phyloP scores from a whole-genome alignment of 2,888 invertebrate genomes.

The Portevinia maculata region DNA sequence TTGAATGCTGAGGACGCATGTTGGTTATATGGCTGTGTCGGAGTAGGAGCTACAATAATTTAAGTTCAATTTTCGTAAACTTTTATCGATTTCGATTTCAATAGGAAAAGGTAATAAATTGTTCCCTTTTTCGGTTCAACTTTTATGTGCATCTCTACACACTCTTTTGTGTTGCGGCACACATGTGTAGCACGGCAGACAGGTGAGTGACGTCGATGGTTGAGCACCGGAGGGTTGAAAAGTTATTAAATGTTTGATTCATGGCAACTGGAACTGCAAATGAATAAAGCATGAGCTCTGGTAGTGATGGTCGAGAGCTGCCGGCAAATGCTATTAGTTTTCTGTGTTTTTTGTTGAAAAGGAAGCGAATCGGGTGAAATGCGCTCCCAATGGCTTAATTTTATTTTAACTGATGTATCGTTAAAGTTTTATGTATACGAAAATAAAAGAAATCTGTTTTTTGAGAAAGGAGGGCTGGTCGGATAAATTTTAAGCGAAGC shows the following conservation, averaged over 20 bases:
- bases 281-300: conserved; percentile 65
- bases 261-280: conserved; percentile 63
- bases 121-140: conserved; percentile 35
- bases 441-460: conserved; percentile 16
- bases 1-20: not conserved
- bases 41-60: conserved; percentile 14
- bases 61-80: conserved; percentile 58
- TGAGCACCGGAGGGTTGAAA: conserved; percentile 38
- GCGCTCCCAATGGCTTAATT: conserved; percentile 5
- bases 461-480: conserved; percentile 25
- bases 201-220: conserved; percentile 1
- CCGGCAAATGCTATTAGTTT: conserved; percentile 8
- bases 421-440: conserved; percentile 28
- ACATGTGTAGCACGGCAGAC: not conserved
- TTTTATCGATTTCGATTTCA: conserved; percentile 64
- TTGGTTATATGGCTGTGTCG: not conserved
- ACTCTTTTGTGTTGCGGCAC: conserved; percentile 1
- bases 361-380: conserved; percentile 10
- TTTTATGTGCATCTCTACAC: conserved; percentile 6
- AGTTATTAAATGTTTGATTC: conserved; percentile 72
- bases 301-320: conserved; percentile 1
- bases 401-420: conserved; percentile 30
- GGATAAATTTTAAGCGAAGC: conserved; percentile 17
- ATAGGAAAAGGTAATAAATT: conserved; percentile 25
- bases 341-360: conserved; percentile 3